phyloP scores from a whole-genome alignment of 2,113 vertebrate species.

The Ascaphus truei region DNA sequence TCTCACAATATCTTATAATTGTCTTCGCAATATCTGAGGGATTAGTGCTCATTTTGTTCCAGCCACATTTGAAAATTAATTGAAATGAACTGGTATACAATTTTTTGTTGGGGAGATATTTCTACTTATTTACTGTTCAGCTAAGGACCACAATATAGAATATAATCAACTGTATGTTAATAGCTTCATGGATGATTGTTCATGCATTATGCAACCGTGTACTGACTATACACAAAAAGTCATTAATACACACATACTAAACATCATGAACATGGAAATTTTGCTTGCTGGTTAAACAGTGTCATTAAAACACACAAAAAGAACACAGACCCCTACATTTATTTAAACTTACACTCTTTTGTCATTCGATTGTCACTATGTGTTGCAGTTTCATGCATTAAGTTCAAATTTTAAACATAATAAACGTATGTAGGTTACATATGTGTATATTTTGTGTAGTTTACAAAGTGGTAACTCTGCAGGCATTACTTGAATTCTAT shows the following conservation, averaged over 20 bases:
- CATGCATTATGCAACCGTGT: background rate
- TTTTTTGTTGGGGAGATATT: background rate
- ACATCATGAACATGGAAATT: slow-evolving; percentile 55
- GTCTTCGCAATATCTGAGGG: no score
- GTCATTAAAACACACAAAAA: slow-evolving; percentile 61
- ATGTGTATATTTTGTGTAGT: slow-evolving; percentile 50
- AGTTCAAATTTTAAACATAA: slow-evolving; percentile 70
- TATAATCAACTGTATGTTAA: background rate
- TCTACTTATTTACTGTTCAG: background rate
- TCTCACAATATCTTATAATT: no score
- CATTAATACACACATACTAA: slow-evolving; percentile 59
- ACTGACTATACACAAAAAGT: slow-evolving; percentile 45
- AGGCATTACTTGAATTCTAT: slow-evolving; percentile 94
- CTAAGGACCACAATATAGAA: background rate
- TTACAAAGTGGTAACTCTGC: slow-evolving; percentile 80
- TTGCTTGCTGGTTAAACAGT: slow-evolving; percentile 52
- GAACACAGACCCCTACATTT: slow-evolving; percentile 54
- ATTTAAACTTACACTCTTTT: slow-evolving; percentile 41
- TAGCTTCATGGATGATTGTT: no score
- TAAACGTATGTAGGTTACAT: slow-evolving; percentile 64
- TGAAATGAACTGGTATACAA: background rate
- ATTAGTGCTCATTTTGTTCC: no score
- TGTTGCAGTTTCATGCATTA: slow-evolving; percentile 87
- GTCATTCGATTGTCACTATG: slow-evolving; percentile 39
- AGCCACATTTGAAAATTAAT: no score